Evolutionary conservation across 1,140 invertebrate genomes (phyloP).

Genomic region (Drosophila yakuba): DNA sequence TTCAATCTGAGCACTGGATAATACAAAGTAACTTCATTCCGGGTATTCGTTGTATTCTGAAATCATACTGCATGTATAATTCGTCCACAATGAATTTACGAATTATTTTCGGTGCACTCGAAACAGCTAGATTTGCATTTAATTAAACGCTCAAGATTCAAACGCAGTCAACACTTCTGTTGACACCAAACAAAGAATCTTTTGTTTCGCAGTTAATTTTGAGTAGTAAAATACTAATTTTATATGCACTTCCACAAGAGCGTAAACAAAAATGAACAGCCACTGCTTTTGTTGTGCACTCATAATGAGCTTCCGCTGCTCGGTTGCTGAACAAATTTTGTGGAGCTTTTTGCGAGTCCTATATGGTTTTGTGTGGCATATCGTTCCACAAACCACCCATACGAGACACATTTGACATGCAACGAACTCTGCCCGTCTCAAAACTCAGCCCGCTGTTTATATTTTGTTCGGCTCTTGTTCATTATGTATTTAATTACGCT

Average conservation of each 20-base stretch:
- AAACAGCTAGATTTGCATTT: conserved; percentile 13
- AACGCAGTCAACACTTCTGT: conserved; percentile 9
- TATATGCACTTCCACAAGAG: conserved; percentile 31
- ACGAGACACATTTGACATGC: conserved; percentile 51
- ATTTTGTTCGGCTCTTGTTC: conserved; percentile 67
- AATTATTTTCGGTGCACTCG: neutral
- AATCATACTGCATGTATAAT: no score
- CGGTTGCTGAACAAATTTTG: conserved; percentile 55
- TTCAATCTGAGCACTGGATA: neutral
- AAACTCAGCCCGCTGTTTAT: conserved; percentile 37
- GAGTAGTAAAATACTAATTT: conserved; percentile 31
- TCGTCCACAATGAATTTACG: neutral
- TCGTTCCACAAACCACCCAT: conserved; percentile 11
- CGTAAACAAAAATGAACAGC: conserved; percentile 16
- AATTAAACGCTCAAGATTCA: conserved; percentile 30
- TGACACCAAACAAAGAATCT: conserved; percentile 39
- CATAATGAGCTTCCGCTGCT: conserved; percentile 50
- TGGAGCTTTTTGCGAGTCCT: conserved; percentile 28
- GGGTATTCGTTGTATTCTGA: no score
- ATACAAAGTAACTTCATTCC: no score
- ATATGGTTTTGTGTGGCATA: neutral
- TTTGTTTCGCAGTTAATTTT: conserved; percentile 47
- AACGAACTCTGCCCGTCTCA: conserved; percentile 12
- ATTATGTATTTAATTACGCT: conserved; percentile 82
- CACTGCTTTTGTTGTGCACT: conserved; percentile 36